Percentiles rank a stretch among this genome's conserved stretches.
Conservation (phyloP, 2,888 invertebrate genomes). For the Caenorhabditis virilis region DNA sequence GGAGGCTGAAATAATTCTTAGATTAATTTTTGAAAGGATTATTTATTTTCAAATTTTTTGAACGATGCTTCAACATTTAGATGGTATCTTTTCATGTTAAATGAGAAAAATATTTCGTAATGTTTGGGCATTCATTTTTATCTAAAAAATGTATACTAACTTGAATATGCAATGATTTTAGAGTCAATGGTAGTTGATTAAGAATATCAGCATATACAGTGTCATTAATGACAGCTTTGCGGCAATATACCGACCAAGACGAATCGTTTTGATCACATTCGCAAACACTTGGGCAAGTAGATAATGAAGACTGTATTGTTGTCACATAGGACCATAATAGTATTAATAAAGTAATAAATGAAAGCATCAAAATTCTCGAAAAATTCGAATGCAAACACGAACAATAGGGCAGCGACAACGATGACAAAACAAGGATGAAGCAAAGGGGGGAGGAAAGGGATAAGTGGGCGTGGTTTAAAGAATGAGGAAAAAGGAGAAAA, state of each 20-base stretch:
- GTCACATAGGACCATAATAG: no score
- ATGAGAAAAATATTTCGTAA: no score
- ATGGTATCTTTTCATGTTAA: no score
- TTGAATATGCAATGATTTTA: conserved; percentile 66
- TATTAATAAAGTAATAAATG: no score
- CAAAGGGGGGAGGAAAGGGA: conserved; percentile 12
- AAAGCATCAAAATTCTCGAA: no score
- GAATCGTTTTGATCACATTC: conserved; percentile 55
- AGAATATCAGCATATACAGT: conserved; percentile 55
- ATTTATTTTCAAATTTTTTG: no score
- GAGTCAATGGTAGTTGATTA: conserved; percentile 49
- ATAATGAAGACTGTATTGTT: no score
- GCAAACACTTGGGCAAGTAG: conserved; percentile 57
- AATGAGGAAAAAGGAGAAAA: conserved; percentile 3
- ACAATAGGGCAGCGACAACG: no score
- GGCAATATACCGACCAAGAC: conserved; percentile 55
- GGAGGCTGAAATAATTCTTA: conserved; percentile 32
- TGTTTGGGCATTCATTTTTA: no score
- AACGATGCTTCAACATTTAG: no score
- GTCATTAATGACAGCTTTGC: conserved; percentile 58
- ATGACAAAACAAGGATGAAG: conserved; percentile 20
- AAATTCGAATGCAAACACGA: no score
- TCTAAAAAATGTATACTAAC: conserved; percentile 10
- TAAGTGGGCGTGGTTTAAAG: conserved; percentile 26
- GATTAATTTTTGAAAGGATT: no score